Evolutionary conservation across 2,888 invertebrate genomes (phyloP), one percentile per base, ranked within the genome.

Genomic region (Mythimna lalbum): DNA sequence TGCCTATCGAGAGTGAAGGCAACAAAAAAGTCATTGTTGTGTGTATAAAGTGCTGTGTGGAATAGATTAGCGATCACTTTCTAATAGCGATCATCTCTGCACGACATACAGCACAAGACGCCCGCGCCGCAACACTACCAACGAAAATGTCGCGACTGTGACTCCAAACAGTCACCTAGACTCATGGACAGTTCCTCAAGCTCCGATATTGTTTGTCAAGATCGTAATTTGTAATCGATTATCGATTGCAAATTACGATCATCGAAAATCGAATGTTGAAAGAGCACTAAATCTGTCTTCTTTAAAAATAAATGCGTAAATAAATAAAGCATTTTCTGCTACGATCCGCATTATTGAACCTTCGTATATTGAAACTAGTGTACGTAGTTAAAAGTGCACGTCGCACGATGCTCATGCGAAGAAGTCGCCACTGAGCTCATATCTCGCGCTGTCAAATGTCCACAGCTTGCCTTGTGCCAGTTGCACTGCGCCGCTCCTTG

Each of bases 381-480:
- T 19, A 47, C n/a, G 23, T n/a, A 23, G 12, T 14, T 9, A 21
- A 14, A 14, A 9, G 27, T 23, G 14, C 12, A 39, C 9, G 66
- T 6, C 0, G 12, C 9, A 2, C 19, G n/a, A 27, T 64, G 23
- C 4, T n/a, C 3, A 3, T 12, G 36, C 5, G 19, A 23, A 12
- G 12, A 17, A 27, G 21, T 21, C 27, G 47, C n/a, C 47, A 19
- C 19, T 33, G 69, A 21, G 49, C 55, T 56, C 69, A 27, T 21
- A 49, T 4, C 62, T 56, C 31, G 59, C 33, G 43, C 69, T 63
- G 80, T 57, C 81, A 83, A 86, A 88, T 86, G 87, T 84, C 79
- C 79, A 69, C 82, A 57, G 88, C 78, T 88, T 81, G 84, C 89
- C 90, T 89, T 87, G 90, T 79, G 76, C 87, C 77, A 85, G 72